phyloP scores from a whole-genome alignment of 2,797 vertebrate genomes.

The Gymnothorax reevesii region DNA sequence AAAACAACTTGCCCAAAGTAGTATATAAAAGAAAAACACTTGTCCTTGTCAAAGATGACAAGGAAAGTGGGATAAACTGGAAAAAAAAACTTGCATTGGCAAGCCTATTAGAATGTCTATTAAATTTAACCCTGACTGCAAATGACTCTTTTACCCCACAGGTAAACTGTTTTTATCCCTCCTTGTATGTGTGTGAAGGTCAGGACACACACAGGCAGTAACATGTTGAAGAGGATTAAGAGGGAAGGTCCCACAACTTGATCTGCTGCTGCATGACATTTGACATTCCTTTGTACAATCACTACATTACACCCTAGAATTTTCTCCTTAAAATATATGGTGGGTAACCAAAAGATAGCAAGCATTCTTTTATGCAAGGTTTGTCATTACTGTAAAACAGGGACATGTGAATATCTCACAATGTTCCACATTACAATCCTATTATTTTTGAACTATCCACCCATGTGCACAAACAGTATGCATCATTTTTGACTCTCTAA shows the following conservation, averaged over 20 bases:
- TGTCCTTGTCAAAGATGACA: neutral
- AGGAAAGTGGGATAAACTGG: neutral
- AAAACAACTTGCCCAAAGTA: neutral
- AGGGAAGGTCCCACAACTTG: neutral
- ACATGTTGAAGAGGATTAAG: neutral
- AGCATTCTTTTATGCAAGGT: neutral
- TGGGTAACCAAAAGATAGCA: neutral
- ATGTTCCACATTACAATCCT: neutral
- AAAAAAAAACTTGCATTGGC: neutral
- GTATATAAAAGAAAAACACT: neutral
- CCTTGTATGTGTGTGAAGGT: neutral
- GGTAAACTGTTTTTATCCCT: neutral
- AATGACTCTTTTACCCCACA: neutral
- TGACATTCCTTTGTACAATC: neutral
- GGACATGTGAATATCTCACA: neutral
- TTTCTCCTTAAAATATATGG: neutral
- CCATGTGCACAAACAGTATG: neutral
- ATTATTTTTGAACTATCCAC: neutral
- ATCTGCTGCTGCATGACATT: constrained; percentile 10
- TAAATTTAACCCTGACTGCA: neutral
- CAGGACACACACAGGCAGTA: neutral
- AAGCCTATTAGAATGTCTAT: neutral
- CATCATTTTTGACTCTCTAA: neutral
- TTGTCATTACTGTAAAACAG: neutral
- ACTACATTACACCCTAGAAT: neutral